Percentiles rank a stretch among this genome's conserved stretches.
Evolutionary conservation across 2,113 vertebrate genomes (phyloP).

Genomic region (Elaphurus davidianus): DNA sequence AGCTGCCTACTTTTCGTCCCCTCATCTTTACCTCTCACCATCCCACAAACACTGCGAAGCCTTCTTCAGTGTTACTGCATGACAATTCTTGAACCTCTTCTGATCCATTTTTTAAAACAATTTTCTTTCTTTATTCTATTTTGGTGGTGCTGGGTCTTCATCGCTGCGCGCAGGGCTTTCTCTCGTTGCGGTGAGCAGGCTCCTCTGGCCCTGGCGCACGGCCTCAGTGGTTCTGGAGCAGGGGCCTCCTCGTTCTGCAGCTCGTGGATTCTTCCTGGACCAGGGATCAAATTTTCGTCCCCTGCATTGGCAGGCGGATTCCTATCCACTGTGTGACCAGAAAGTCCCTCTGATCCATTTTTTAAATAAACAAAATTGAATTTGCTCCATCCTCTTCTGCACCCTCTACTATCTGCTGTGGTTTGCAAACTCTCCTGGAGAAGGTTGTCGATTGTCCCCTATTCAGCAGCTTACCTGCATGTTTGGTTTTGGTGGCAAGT

Average conservation of each 20-base stretch:
- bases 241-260: neutral
- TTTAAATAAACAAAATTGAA: neutral
- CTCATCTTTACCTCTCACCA: neutral
- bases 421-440: neutral
- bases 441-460: neutral
- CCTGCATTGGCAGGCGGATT: rapidly evolving
- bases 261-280: neutral
- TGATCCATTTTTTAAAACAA: neutral
- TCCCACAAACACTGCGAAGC: neutral
- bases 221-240: neutral
- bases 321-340: neutral
- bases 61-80: neutral
- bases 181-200: rapidly evolving
- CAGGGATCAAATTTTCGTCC: rapidly evolving
- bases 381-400: neutral
- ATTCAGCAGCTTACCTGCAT: neutral
- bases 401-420: neutral
- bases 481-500: neutral
- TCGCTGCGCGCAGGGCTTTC: rapidly evolving
- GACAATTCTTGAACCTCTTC: neutral
- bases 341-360: neutral
- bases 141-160: neutral
- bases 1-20: neutral
- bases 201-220: rapidly evolving
- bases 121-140: neutral